phyloP scores from a whole-genome alignment of 2,797 vertebrate species.

The Adrianichthys oophorus region DNA sequence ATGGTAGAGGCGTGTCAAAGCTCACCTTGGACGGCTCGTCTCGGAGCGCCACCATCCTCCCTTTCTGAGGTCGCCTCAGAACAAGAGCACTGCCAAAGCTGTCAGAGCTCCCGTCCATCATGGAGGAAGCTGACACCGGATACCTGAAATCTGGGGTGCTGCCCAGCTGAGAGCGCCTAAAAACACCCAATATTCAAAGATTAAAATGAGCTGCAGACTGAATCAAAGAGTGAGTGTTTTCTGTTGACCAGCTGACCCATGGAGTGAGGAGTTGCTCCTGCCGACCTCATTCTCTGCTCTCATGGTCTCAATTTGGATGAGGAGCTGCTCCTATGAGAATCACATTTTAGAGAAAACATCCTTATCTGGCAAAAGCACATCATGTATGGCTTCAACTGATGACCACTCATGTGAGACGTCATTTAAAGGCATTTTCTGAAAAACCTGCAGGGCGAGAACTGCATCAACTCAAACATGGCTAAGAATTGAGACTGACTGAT shows the following conservation, averaged over 20 bases:
- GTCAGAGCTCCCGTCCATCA: constrained; percentile 86
- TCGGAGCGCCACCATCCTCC: constrained; percentile 86
- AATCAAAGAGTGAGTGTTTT: rapidly evolving
- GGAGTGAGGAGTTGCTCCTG: constrained; percentile 85
- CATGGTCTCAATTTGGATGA: constrained; percentile 89
- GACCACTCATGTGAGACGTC: no score
- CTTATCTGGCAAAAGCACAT: no score
- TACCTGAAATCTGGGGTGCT: constrained; percentile 92
- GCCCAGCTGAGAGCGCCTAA: constrained; percentile 84
- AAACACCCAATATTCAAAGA: neutral
- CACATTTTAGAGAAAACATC: neutral
- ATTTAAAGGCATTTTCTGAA: no score
- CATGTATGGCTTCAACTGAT: neutral
- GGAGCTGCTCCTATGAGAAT: constrained; percentile 85
- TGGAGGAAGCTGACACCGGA: constrained; percentile 82
- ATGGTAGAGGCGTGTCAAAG: no score
- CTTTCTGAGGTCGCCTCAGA: constrained; percentile 90
- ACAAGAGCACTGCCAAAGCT: constrained; percentile 85
- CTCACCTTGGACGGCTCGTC: constrained; percentile 94
- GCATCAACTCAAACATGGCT: no score
- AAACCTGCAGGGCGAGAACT: no score
- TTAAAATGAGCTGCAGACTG: neutral
- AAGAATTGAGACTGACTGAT: no score
- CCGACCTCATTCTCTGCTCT: constrained; percentile 88
- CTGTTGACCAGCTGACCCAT: constrained; percentile 74